Percentiles rank a stretch among this genome's conserved stretches.
Conservation (phyloP, 2,113 vertebrate genomes). For the Girardinichthys multiradiatus region DNA sequence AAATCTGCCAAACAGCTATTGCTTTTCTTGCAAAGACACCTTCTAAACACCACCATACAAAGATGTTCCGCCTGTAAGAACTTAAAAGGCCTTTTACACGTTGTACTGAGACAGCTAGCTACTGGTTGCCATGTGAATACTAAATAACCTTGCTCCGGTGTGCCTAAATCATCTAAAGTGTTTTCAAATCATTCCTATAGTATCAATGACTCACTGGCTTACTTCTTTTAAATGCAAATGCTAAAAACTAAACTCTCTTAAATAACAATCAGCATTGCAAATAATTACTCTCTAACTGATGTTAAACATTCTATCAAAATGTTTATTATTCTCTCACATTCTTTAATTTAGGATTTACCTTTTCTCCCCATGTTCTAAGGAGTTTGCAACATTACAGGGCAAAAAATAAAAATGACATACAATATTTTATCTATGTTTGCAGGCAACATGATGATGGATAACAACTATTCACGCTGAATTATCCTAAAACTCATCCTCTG, state of each 20-base stretch:
- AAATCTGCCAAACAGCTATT: not conserved
- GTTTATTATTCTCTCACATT: not conserved
- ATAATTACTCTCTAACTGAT: conserved; percentile 62
- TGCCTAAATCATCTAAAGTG: conserved; percentile 21
- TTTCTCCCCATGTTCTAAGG: conserved; percentile 14
- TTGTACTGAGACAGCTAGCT: too few species aligned
- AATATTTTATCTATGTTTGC: too few species aligned
- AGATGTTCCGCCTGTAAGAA: not conserved
- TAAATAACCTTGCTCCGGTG: conserved; percentile 16
- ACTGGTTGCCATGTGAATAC: not conserved
- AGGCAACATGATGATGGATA: too few species aligned
- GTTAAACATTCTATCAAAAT: conserved; percentile 34
- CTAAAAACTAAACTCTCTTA: too few species aligned
- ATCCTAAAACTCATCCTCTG: too few species aligned
- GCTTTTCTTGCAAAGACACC: not conserved
- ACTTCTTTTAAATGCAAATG: too few species aligned
- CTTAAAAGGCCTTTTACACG: not conserved
- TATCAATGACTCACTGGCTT: conserved; percentile 31
- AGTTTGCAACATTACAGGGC: not conserved
- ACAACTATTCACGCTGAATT: too few species aligned
- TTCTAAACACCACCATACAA: not conserved
- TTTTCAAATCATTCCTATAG: conserved; percentile 21
- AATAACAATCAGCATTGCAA: not conserved
- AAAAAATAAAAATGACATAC: too few species aligned
- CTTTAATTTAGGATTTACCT: conserved; percentile 16